Evolutionary conservation across 2,113 vertebrate species (phyloP).

Genomic region (Eulemur rufifrons): DNA sequence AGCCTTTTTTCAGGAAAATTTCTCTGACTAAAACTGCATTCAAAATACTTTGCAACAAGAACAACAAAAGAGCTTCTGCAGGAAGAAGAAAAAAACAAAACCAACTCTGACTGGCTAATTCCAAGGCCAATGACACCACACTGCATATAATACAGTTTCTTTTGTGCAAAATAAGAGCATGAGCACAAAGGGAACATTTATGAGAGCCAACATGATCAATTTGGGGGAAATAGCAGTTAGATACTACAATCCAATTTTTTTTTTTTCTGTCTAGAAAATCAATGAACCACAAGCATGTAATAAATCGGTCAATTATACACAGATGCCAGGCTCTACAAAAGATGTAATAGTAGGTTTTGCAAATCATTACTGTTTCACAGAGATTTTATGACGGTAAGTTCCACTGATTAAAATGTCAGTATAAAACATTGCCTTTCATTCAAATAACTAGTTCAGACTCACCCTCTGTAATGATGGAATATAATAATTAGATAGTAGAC

Average conservation of each 20-base stretch:
- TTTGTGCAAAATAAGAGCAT: slow-evolving; percentile 39
- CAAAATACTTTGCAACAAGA: slow-evolving; percentile 27
- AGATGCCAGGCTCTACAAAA: slow-evolving; percentile 68
- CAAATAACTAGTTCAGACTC: slow-evolving; percentile 35
- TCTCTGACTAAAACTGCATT: slow-evolving; percentile 51
- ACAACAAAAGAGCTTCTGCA: slow-evolving; percentile 38
- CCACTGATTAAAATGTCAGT: slow-evolving; percentile 82
- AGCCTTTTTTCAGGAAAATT: slow-evolving; percentile 65
- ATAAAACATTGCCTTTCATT: slow-evolving; percentile 74
- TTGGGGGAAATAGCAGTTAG: slow-evolving; percentile 70
- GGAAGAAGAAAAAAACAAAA: slow-evolving; percentile 55
- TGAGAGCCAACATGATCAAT: slow-evolving; percentile 39
- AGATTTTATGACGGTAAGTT: slow-evolving; percentile 73
- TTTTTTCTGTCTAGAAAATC: slow-evolving; percentile 72
- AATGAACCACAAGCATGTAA: slow-evolving; percentile 72
- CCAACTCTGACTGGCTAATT: background rate
- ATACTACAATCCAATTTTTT: slow-evolving; percentile 62
- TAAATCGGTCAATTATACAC: slow-evolving; percentile 81
- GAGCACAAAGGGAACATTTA: slow-evolving; percentile 53
- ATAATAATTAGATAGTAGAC: slow-evolving; percentile 68
- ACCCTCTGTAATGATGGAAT: slow-evolving; percentile 66
- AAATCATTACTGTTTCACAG: slow-evolving; percentile 78
- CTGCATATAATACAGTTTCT: slow-evolving; percentile 57
- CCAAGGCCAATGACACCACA: slow-evolving; percentile 9
- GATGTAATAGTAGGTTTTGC: slow-evolving; percentile 77